These are phyloP conservation scores for Bos javanicus DNA, from an alignment of 2,113 vertebrate species.

Conservation along the genomic window DNA sequence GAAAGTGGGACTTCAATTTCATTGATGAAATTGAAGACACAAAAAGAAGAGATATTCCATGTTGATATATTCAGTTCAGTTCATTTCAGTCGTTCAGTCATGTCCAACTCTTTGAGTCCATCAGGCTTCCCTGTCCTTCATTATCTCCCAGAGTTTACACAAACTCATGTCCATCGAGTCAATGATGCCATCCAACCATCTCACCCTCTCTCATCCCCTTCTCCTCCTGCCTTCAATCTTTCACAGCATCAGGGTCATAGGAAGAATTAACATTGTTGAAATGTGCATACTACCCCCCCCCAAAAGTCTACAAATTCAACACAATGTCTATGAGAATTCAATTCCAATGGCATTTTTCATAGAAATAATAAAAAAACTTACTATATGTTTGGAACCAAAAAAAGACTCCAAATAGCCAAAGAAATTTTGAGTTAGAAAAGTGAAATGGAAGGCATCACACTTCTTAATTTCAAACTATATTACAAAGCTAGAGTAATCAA, in stretches of 20 bases:
- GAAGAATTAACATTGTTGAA: neutral
- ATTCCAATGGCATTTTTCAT: neutral
- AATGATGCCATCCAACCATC: neutral
- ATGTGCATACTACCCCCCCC: neutral
- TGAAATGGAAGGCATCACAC: neutral
- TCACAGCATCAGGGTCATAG: neutral
- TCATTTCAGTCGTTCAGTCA: rapidly evolving
- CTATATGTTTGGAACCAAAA: neutral
- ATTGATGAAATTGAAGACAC: neutral
- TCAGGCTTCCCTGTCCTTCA: neutral
- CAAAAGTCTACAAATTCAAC: neutral
- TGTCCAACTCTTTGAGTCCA: neutral
- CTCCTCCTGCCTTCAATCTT: neutral
- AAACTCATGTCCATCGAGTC: neutral
- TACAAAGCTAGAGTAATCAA: neutral
- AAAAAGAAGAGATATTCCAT: neutral
- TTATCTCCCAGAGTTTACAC: neutral
- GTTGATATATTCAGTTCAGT: neutral
- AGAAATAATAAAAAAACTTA: neutral
- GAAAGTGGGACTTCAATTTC: neutral
- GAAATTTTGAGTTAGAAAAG: neutral
- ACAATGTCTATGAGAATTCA: neutral
- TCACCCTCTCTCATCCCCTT: neutral
- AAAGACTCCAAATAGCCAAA: neutral
- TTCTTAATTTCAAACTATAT: neutral